Evolutionary conservation across 2,888 invertebrate genomes (phyloP).

Genomic region (Xestia xanthographa): DNA sequence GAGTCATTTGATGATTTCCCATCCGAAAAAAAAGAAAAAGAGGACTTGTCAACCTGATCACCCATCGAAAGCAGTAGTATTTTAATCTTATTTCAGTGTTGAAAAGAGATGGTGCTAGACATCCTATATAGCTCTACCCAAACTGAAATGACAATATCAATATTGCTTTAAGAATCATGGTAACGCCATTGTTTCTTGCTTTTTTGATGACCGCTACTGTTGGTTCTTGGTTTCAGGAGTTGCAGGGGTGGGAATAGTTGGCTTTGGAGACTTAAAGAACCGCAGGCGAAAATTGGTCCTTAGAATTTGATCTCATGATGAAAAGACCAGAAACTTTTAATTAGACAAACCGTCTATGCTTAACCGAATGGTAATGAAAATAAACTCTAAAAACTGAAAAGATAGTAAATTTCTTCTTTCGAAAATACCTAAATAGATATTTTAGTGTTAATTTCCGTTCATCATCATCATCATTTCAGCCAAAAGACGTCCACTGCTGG

Average conservation of each 20-base stretch:
- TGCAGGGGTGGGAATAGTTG: background rate
- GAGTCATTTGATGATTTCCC: too few relatives aligned
- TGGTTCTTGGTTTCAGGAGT: background rate
- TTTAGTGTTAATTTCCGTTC: background rate
- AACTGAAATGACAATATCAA: too few relatives aligned
- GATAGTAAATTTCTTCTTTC: background rate
- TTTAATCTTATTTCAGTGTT: too few relatives aligned
- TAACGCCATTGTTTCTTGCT: background rate
- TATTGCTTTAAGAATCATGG: too few relatives aligned
- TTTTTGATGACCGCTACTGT: background rate
- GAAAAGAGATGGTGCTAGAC: too few relatives aligned
- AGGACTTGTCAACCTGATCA: background rate
- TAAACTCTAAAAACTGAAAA: too few relatives aligned
- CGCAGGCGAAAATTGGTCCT: background rate
- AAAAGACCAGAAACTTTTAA: background rate
- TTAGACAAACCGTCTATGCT: background rate
- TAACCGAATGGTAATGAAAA: too few relatives aligned
- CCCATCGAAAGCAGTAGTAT: too few relatives aligned
- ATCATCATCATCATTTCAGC: too few relatives aligned
- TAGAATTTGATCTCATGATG: background rate
- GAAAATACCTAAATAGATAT: background rate
- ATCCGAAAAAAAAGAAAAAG: too few relatives aligned
- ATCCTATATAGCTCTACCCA: too few relatives aligned
- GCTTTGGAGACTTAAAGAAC: background rate
- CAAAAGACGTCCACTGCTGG: too few relatives aligned